Percentiles rank a stretch among this genome's conserved stretches.
These are phyloP conservation scores for Pandemis cinnamomeana DNA, from an alignment of 2,888 invertebrate genomes.

Conservation along the genomic window DNA sequence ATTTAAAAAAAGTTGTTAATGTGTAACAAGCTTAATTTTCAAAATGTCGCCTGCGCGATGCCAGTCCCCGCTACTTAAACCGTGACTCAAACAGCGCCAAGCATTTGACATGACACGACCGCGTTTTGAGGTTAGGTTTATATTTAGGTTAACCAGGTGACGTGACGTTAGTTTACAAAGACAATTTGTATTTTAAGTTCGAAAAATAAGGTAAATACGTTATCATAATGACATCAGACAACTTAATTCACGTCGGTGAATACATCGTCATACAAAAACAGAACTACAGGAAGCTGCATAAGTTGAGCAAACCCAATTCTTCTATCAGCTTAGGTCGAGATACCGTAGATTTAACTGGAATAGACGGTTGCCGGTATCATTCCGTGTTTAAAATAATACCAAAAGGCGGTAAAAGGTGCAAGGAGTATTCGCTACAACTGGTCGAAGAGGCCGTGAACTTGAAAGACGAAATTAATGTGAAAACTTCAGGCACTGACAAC, in stretches of 20 bases:
- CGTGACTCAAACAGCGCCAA: slow-evolving; percentile 23
- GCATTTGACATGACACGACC: slow-evolving; percentile 11
- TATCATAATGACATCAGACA: slow-evolving; percentile 38
- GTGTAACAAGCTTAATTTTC: background rate
- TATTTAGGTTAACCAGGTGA: slow-evolving; percentile 32
- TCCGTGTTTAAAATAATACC: slow-evolving; percentile 91
- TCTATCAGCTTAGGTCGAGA: slow-evolving; percentile 88
- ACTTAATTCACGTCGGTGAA: slow-evolving; percentile 86
- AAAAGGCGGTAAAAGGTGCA: slow-evolving; percentile 81
- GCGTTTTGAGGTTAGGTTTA: slow-evolving; percentile 33
- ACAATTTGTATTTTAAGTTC: slow-evolving; percentile 13
- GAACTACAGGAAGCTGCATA: slow-evolving; percentile 90
- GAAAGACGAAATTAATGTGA: slow-evolving; percentile 86
- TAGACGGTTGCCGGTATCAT: slow-evolving; percentile 88
- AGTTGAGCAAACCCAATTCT: slow-evolving; percentile 87
- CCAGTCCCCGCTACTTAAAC: background rate
- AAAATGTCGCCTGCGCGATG: background rate
- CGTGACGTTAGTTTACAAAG: slow-evolving; percentile 18
- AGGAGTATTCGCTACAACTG: slow-evolving; percentile 83
- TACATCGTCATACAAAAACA: slow-evolving; percentile 91
- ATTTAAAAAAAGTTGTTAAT: background rate
- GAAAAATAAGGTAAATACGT: background rate
- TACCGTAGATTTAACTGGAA: slow-evolving; percentile 86
- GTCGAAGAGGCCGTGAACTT: slow-evolving; percentile 77
- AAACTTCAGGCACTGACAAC: slow-evolving; percentile 91